Base-by-base conservation (phyloP, 2,113 vertebrate genomes). In the Ranitomeya imitator region DNA sequence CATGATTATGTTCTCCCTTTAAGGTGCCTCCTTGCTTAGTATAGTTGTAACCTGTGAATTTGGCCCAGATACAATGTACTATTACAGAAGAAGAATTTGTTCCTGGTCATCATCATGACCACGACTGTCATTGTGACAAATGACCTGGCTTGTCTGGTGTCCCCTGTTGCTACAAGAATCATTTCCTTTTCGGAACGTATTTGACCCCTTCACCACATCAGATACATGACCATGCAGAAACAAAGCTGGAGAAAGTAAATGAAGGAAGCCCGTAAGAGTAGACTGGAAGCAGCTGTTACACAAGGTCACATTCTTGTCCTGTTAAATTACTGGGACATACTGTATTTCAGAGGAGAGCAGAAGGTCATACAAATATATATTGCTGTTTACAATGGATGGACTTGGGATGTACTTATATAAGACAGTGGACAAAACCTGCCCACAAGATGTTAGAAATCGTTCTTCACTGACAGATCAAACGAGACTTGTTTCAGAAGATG, bases 301-400 rank as follows among this genome's bases (percentile, higher is more conserved):
- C 19, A 13, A n/a, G 81, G 81, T 67, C 81, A 69, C 61, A 83
- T 83, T 83, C 81, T 45, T 83, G 81, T 69, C 81, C 11, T 23
- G 81, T 23, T 67, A 15, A 19, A 69, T 65, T 52, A 67, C 31
- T 83, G 45, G 26, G 7, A 45, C 81, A 83, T 83, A 83, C 61
- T n/a, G 61, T 67, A 65, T 67, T 54, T 1, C 45, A 15, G 61
- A 67, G 81, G 63, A 45, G 81, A 83, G 61, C 81, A 69, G 37
- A 52, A 83, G 81, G 81, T 83, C 81, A 69, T 23, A 69, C 63
- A 83, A 83, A 83, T 69, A 83, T 83, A 83, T 65, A 83, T 69
- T 19, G 16, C 26, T 54, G 61, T 83, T 54, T 69, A 69, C 60
- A 65, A n/a, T 51, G 60, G 21, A 63, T 67, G 31, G 57, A 7